Evolutionary conservation across 2,888 invertebrate genomes (phyloP).

Genomic region (Branchinecta sandiegonensis): DNA sequence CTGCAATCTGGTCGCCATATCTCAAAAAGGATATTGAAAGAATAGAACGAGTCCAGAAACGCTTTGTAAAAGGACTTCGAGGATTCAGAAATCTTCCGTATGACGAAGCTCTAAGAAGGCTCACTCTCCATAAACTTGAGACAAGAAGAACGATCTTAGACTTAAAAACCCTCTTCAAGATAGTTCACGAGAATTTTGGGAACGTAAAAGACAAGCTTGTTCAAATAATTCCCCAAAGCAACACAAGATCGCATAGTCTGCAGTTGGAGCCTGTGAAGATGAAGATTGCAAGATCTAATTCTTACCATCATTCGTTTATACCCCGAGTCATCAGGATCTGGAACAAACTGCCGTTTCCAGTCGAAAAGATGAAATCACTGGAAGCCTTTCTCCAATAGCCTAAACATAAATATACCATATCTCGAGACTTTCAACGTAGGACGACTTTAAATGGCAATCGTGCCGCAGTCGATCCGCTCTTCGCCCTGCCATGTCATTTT

Average conservation of each 20-base stretch:
- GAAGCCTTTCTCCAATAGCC: not conserved
- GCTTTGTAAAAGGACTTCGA: too few species aligned
- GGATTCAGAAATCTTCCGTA: not conserved
- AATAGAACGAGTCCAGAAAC: not conserved
- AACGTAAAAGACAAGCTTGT: constrained; percentile 14
- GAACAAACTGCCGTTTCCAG: not conserved
- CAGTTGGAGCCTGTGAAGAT: constrained; percentile 11
- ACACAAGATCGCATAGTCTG: constrained; percentile 14
- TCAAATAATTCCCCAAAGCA: constrained; percentile 1
- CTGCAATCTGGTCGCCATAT: not conserved
- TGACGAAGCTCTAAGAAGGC: constrained; percentile 14
- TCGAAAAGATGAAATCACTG: constrained; percentile 6
- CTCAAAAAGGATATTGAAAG: constrained; percentile 8
- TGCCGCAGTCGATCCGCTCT: too few species aligned
- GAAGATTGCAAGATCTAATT: constrained; percentile 11
- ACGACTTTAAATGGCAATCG: too few species aligned
- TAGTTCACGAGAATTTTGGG: constrained; percentile 12
- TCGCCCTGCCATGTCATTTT: too few species aligned
- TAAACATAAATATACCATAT: too few species aligned
- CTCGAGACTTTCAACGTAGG: too few species aligned
- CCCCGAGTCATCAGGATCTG: constrained; percentile 14
- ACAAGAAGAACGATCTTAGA: constrained; percentile 5
- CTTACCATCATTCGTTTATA: not conserved
- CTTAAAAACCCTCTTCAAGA: constrained; percentile 8
- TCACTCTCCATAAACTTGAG: constrained; percentile 14